Evolutionary conservation across 2,888 invertebrate species (phyloP), one percentile per base, ranked within the genome.

Genomic region (Zaprionus bogoriensis): DNA sequence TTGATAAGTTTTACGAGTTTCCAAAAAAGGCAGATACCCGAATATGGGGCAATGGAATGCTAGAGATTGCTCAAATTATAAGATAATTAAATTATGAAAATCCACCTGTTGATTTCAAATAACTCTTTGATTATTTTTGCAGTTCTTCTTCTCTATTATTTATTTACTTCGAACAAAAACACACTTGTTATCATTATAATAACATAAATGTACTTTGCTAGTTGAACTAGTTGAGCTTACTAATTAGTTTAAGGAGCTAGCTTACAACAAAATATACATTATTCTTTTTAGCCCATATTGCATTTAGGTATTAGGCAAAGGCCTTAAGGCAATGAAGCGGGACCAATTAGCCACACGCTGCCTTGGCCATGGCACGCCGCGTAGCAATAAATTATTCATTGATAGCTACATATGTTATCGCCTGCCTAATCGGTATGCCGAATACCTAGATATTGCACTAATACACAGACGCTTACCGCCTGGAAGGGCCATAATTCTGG

Each of bases 261-360:
- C 9, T 25, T 19, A 46, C n/a, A n/a, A n/a, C n/a, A n/a, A 6
- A 27, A 42, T 28, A 20, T 6, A 36, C 28, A 20, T n/a, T 17
- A 14, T 44, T 0, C 6, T 17, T 2, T 9, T 7, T 25, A 14
- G 28, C 27, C 20, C 3, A 6, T 36, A 36, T 17, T 17, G 32
- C 14, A 3, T 14, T 17, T 7, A 17, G n/a, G 17, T 17, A 17
- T n/a, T 36, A 17, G 14, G 32, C 17, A 3, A 9, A 36, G 9
- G 17, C 14, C 32, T 30, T 38, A 25, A 39, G 20, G 36, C 46
- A 60, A n/a, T 80, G 70, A 70, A 57, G 82, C 82, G 74, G 48
- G 38, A n/a, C 57, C 46, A 81, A 81, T 81, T 74, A 70, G 39
- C 46, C 23, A 32, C 20, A 47, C 38, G 30, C 51, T 50, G 53